Base-by-base conservation (phyloP, 2,888 invertebrate species). In the Dicranocentrus wangi region DNA sequence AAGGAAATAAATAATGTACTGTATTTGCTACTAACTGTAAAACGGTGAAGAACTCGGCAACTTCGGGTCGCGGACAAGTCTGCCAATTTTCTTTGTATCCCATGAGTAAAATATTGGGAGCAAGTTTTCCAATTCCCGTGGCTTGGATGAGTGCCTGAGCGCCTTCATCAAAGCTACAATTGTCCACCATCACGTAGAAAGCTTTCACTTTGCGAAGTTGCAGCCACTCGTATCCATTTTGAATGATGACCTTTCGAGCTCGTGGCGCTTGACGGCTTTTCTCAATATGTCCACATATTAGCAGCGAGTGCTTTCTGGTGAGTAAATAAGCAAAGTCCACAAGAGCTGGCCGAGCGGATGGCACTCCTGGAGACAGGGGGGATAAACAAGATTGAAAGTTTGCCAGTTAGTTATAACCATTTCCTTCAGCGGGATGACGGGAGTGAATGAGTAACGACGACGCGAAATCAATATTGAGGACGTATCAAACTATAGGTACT, bases 61-160 rank as follows among this genome's bases (percentile, higher is more conserved):
- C 91, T 83, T 95, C 94, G 15, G 92, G 90, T 0, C 92, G 90
- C 27, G 92, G 91, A 80, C 95, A 94, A 0, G 90, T 91, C 71
- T 91, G 90, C 99, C 99, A 99, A 88, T 98, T 93, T 10, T 91
- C 91, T 89, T 99, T 99, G 90, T 94, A 99, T 1, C 99, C 99
- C 92, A 99, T 93, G 87, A 99, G 91, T 61, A 99, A 90, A 78
- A 98, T 95, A 88, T 99, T 99, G 15, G 99, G 98, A 61, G 93
- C 91, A 82, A 99, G 91, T 88, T 96, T 94, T 7, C 99, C 99
- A 68, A 99, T 93, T 1, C 99, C 99, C 0, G 93, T 90, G 0
- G 95, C 92, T 90, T 97, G 96, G 89, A 97, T 91, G 55, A 97
- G 89, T 5, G 95, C 93, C 85, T 93, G 93, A 13, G 94, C 94